Percentiles rank a stretch among this genome's conserved stretches.
phyloP scores from a whole-genome alignment of 2,113 vertebrate genomes.

The Spea multiplicata region DNA sequence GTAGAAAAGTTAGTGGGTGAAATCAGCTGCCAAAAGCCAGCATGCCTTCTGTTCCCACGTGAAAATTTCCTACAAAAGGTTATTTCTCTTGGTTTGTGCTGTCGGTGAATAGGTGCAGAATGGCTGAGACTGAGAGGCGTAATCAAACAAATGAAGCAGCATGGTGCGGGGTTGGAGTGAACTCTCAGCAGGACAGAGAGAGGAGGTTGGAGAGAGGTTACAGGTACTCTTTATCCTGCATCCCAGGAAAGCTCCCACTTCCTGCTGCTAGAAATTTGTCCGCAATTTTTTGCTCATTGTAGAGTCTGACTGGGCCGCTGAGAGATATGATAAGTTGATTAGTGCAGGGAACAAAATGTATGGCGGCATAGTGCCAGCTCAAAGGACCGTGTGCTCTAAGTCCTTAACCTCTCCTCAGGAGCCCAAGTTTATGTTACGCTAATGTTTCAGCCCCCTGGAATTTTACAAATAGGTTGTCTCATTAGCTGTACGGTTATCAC shows the following conservation, averaged over 20 bases:
- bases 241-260: slow-evolving; percentile 68
- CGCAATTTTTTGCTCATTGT: slow-evolving; percentile 78
- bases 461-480: slow-evolving; percentile 58
- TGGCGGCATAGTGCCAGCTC: slow-evolving; percentile 66
- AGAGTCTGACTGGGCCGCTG: slow-evolving; percentile 69
- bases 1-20: too few relatives aligned
- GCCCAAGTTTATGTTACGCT: slow-evolving; percentile 70
- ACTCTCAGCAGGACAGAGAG: slow-evolving; percentile 67
- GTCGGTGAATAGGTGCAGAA: slow-evolving; percentile 49
- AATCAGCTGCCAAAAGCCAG: too few relatives aligned
- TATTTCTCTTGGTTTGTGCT: slow-evolving; percentile 13
- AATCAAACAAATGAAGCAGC: slow-evolving; percentile 85
- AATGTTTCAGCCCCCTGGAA: slow-evolving; percentile 66
- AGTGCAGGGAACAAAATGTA: slow-evolving; percentile 74
- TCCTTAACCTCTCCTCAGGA: slow-evolving; percentile 85
- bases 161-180: slow-evolving; percentile 74
- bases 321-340: slow-evolving; percentile 93
- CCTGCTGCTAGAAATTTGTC: slow-evolving; percentile 95
- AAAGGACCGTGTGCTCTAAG: slow-evolving; percentile 70
- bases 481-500: slow-evolving; percentile 54
- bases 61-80: slow-evolving; percentile 51
- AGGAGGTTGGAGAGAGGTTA: slow-evolving; percentile 70
- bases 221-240: slow-evolving; percentile 83
- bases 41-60: neutral
- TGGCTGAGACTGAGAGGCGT: slow-evolving; percentile 63